phyloP scores from a whole-genome alignment of 2,888 invertebrate genomes.

The Agonopterix alstromeriana region DNA sequence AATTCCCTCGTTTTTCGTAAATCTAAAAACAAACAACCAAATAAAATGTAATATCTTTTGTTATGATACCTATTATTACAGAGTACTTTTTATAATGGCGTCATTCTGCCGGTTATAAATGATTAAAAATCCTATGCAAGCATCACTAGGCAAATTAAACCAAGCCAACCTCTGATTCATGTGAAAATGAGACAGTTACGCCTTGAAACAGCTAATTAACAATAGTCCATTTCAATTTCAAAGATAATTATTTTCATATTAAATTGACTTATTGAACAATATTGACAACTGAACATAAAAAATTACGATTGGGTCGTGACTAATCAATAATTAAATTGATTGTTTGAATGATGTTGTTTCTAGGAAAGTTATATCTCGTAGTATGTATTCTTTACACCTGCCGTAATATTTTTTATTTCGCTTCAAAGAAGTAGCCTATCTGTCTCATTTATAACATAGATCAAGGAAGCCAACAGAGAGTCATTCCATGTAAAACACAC shows the following conservation, averaged over 20 bases:
- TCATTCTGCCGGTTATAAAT: slow-evolving; percentile 15
- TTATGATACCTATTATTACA: background rate
- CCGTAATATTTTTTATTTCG: background rate
- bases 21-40: background rate
- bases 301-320: no score
- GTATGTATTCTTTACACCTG: background rate
- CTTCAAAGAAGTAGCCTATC: slow-evolving; percentile 1
- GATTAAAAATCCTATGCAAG: slow-evolving; percentile 39
- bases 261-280: no score
- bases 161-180: slow-evolving; percentile 42
- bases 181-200: slow-evolving; percentile 31
- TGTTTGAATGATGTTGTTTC: no score
- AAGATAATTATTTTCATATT: background rate
- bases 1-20: background rate
- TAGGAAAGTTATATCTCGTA: no score
- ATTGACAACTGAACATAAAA: no score
- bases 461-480: slow-evolving; percentile 37
- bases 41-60: background rate
- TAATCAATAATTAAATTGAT: no score
- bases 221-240: background rate
- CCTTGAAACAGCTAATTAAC: background rate
- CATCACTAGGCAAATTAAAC: slow-evolving; percentile 50
- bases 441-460: slow-evolving; percentile 36
- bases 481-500: slow-evolving; percentile 64
- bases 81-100: slow-evolving; percentile 6